Percentiles rank a stretch among this genome's conserved stretches.
These are phyloP conservation scores for Andrena bicolor DNA, from an alignment of 2,888 invertebrate species.

Conservation along the genomic window DNA sequence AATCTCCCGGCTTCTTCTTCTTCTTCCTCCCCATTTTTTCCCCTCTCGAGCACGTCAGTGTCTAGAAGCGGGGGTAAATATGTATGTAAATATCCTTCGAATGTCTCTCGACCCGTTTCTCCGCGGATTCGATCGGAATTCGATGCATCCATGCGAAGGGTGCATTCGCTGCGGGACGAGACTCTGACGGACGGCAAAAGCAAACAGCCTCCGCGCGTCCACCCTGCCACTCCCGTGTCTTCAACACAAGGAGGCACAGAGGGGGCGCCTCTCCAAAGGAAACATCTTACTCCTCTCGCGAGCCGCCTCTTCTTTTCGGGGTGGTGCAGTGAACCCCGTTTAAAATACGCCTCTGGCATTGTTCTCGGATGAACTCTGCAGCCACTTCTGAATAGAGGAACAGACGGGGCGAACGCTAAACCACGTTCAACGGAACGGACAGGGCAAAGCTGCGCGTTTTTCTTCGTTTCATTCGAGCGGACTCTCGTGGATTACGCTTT, in stretches of 20 bases:
- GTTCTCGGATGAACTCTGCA: slow-evolving; percentile 26
- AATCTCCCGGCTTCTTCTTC: neutral
- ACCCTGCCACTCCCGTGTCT: slow-evolving; percentile 27
- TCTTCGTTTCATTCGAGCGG: neutral
- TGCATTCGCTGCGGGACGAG: slow-evolving; percentile 17
- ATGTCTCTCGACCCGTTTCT: slow-evolving; percentile 1
- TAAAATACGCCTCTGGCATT: slow-evolving; percentile 42
- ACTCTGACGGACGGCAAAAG: slow-evolving; percentile 58
- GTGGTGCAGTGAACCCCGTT: slow-evolving; percentile 40
- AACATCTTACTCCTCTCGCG: slow-evolving; percentile 12
- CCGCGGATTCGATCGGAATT: slow-evolving; percentile 37
- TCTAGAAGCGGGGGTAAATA: neutral
- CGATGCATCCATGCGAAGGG: slow-evolving; percentile 26
- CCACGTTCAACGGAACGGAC: slow-evolving; percentile 18
- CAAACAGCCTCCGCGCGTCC: slow-evolving; percentile 39
- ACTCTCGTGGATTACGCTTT: too few species aligned
- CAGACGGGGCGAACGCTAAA: slow-evolving; percentile 17
- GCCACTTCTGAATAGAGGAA: slow-evolving; percentile 6
- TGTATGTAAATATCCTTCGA: neutral
- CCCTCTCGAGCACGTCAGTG: neutral
- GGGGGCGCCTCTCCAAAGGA: neutral
- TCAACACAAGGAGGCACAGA: neutral
- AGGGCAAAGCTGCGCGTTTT: neutral
- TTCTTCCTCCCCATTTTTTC: neutral
- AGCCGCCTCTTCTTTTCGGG: slow-evolving; percentile 13